phyloP scores from a whole-genome alignment of 2,797 vertebrate species.

The Phylloscopus collybita region DNA sequence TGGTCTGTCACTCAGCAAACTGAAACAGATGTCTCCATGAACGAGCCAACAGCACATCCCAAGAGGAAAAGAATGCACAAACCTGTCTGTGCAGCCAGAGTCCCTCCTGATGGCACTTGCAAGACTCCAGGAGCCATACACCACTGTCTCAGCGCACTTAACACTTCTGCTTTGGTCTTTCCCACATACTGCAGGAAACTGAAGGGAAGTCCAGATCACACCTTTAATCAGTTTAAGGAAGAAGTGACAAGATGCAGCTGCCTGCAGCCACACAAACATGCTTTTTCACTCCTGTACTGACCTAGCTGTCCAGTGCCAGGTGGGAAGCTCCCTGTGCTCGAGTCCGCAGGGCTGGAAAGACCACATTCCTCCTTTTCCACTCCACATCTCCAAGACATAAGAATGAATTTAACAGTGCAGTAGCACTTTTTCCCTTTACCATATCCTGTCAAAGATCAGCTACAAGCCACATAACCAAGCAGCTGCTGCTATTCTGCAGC shows the following conservation, averaged over 20 bases:
- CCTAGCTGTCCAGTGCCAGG: fast-evolving
- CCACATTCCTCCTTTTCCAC: background rate
- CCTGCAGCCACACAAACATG: background rate
- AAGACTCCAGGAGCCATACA: background rate
- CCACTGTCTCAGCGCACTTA: background rate
- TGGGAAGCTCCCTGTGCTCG: fast-evolving
- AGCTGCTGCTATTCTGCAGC: background rate
- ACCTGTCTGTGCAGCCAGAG: background rate
- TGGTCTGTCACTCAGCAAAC: background rate
- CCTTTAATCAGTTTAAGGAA: background rate
- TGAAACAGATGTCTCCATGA: background rate
- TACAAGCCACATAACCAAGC: background rate
- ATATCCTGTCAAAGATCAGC: background rate
- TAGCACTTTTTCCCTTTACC: background rate
- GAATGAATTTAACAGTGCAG: background rate
- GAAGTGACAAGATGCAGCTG: background rate
- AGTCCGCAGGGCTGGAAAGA: background rate
- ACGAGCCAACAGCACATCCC: background rate
- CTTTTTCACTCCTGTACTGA: background rate
- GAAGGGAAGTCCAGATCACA: background rate
- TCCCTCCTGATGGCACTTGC: background rate
- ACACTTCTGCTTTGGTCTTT: background rate
- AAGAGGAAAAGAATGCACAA: background rate
- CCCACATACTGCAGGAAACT: background rate
- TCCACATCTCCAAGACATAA: background rate